Base-by-base conservation (phyloP, 2,797 vertebrate genomes). In the Acrossocheilus wenchowensis region DNA sequence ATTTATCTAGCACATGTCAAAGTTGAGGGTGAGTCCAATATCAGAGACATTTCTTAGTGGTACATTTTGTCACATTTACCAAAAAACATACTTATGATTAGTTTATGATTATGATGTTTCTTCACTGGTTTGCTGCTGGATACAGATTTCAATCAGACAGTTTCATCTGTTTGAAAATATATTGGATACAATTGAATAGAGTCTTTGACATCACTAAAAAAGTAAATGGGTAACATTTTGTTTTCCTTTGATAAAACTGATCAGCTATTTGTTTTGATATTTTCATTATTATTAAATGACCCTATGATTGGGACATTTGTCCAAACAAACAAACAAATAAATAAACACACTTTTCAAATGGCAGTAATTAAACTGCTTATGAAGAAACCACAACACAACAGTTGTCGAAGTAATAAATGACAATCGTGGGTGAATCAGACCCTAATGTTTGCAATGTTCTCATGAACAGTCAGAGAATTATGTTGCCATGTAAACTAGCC, bases 1-100 rank as follows among this genome's bases (percentile, higher is more conserved):
- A 14, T 85, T 80, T 72, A 72, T 85, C 52, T n/a, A 48, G 26
- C 34, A 30, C 50, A 17, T 45, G 50, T 48, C 26, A 48, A 36
- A 62, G 75, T 72, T 79, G 12, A 85, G 26, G 17, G 4, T 26
- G 6, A 36, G 23, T 72, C 19, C 9, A 60, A 12, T 19, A 14
- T 15, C 19, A 23, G 17, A 30, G 2, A 66, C 34, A 41, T 23
- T 36, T 39, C 21, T 52, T 8, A 68, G 21, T 1, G 6, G 2
- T 8, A 66, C 6, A 41, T 39, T 78, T 34, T 78, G 23, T 45
- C 48, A 69, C 17, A 2, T 36, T 81, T 69, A 50, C 11, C 26
- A 39, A 9, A n/a, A 50, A 52, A 50, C 26, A 30, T 62, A 9
- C 36, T 11, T 26, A n/a, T 57, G 12, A 15, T 23, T 39, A 57